Evolutionary conservation across 2,888 invertebrate species (phyloP), one percentile per base, ranked within the genome.

Genomic region (Automeris io): DNA sequence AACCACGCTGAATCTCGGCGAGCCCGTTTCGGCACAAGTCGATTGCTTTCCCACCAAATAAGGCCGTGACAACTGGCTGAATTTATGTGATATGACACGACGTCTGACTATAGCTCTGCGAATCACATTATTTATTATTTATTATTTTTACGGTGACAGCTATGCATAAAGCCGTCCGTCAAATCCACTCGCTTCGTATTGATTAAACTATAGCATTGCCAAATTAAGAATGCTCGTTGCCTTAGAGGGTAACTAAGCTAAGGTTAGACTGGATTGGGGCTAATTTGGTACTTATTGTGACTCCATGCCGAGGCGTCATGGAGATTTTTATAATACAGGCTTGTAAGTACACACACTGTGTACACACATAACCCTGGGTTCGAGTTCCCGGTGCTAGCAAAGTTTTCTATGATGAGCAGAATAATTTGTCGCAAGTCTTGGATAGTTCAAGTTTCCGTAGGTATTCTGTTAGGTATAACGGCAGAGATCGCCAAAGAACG

Each of bases 21-120:
- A 47, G 73, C 77, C 83, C 70, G 70, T 76, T 82, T 78, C 64
- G 72, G 82, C 55, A 61, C 70, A 79, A 80, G 77, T 77, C 73
- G 77, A 81, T 83, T 78, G 82, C 85, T 86, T 85, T 86, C 85
- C 76, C 82, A 73, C 85, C 86, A 83, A 81, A 82, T 82, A 82
- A 66, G 82, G 85, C 70, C 70, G 67, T 80, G 81, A 83, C 85
- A 82, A 80, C 74, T 71, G 71, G 67, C 69, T 79, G 83, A 83
- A 81, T 80, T 79, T 33, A 51, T 51, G 47, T 42, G 52, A 49
- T 49, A 46, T 43, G 43, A 82, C 65, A 71, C 71, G 75, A 75
- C 71, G 68, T 61, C 57, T 62, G 63, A 59, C 59, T 57, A 58
- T 61, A 60, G 55, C 63, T 60, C 63, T 61, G 68, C 69, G 64